Percentiles rank a stretch among this genome's conserved stretches.
phyloP scores from a whole-genome alignment of 1,140 invertebrate species.

The Atta texana region DNA sequence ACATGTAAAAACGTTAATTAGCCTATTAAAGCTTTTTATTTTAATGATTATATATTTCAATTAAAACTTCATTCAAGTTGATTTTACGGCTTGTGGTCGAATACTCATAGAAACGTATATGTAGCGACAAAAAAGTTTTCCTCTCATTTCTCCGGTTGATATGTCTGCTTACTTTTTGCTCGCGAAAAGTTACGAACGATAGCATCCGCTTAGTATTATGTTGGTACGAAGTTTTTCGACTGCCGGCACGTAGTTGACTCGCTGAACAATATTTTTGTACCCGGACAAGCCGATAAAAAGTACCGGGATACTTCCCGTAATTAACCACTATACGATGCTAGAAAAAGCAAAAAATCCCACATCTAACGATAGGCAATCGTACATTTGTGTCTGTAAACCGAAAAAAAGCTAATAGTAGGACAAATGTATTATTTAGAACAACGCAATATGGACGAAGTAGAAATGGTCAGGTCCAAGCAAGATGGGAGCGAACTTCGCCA shows the following conservation, averaged over 20 bases:
- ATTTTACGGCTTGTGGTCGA: conserved; percentile 19
- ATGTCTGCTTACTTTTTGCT: conserved; percentile 38
- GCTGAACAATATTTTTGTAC: conserved; percentile 79
- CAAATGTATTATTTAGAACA: conserved; percentile 24
- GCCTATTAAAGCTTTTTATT: not conserved
- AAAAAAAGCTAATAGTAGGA: conserved; percentile 35
- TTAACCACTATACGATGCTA: conserved; percentile 73
- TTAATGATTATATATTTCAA: conserved; percentile 24
- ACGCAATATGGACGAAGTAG: conserved; percentile 56
- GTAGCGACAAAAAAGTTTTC: conserved; percentile 42
- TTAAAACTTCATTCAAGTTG: conserved; percentile 56
- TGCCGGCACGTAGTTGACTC: conserved; percentile 65
- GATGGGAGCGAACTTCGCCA: conserved; percentile 4
- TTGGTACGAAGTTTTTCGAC: conserved; percentile 60
- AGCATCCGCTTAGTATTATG: conserved; percentile 78
- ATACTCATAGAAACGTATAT: conserved; percentile 5
- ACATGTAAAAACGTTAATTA: not conserved
- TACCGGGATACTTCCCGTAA: conserved; percentile 80
- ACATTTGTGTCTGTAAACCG: not conserved
- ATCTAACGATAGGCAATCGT: conserved; percentile 18
- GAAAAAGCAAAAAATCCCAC: conserved; percentile 55
- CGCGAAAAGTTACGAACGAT: conserved; percentile 73
- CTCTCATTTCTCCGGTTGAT: conserved; percentile 39
- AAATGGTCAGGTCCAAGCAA: conserved; percentile 57
- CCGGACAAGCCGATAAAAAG: conserved; percentile 81